Conservation (phyloP, 2,888 invertebrate species). For the Mongoloraphidia duomilia region DNA sequence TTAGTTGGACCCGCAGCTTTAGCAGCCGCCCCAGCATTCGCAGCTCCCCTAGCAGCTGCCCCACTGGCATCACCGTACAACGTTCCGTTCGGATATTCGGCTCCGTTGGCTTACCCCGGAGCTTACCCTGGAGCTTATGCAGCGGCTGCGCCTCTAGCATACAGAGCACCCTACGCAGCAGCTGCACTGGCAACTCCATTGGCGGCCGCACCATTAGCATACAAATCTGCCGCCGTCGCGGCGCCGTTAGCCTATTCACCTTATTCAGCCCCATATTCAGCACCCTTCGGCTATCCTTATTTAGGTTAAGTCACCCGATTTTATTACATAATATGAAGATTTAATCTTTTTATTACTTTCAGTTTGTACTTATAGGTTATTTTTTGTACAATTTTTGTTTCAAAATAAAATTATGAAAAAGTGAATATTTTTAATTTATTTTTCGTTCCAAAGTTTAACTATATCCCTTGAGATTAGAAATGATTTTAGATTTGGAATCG, state of each 20-base stretch:
- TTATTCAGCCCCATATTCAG: conserved; percentile 2
- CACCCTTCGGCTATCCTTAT: too few species aligned
- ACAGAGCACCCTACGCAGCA: background rate
- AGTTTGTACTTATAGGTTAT: too few species aligned
- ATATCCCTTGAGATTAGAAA: too few species aligned
- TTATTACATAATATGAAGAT: too few species aligned
- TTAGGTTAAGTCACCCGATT: too few species aligned
- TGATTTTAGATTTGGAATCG: too few species aligned
- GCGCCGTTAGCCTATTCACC: conserved; percentile 24
- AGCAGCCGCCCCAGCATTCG: conserved; percentile 8
- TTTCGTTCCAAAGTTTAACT: too few species aligned
- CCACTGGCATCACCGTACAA: conserved; percentile 18
- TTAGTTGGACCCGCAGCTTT: conserved; percentile 8
- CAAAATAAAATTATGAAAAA: too few species aligned
- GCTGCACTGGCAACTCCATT: background rate
- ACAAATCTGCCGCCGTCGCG: conserved; percentile 15
- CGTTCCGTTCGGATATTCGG: conserved; percentile 21
- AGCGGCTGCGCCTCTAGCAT: background rate
- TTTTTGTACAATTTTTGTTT: too few species aligned
- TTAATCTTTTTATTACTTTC: too few species aligned
- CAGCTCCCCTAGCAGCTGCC: conserved; percentile 7
- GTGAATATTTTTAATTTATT: too few species aligned
- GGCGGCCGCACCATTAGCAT: background rate
- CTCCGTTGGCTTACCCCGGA: conserved; percentile 2
- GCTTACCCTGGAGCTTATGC: background rate